Conservation (phyloP, 2,888 invertebrate species). For the Metallyticus violacea region DNA sequence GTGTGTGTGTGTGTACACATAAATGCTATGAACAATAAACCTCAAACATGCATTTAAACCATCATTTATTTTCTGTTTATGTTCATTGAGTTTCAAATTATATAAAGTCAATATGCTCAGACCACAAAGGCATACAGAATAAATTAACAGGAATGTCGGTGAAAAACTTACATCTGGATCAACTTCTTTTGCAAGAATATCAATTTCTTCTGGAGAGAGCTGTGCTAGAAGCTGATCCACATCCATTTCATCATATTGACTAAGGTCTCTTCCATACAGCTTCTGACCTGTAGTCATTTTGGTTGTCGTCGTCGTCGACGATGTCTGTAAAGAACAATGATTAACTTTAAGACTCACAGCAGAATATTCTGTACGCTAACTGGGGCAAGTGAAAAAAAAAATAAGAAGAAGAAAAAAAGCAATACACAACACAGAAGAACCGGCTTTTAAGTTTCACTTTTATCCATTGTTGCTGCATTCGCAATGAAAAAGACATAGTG, state of each 20-base stretch:
- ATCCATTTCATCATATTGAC: constrained; percentile 91
- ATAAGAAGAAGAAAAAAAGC: neutral
- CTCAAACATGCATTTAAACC: no score
- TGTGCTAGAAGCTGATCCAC: constrained; percentile 93
- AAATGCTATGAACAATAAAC: no score
- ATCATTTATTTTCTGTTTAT: no score
- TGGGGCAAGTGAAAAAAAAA: neutral
- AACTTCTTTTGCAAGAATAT: constrained; percentile 96
- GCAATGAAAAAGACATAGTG: neutral
- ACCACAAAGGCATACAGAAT: no score
- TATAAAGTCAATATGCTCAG: no score
- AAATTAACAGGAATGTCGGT: no score
- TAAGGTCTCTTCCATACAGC: constrained; percentile 84
- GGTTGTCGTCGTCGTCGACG: constrained; percentile 78
- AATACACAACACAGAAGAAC: neutral
- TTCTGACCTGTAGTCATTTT: constrained; percentile 89
- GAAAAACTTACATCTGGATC: constrained; percentile 92
- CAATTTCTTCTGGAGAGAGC: constrained; percentile 92
- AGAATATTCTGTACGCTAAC: neutral
- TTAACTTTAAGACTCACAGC: neutral
- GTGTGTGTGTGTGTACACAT: no score
- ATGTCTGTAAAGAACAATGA: constrained; percentile 65
- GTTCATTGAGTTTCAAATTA: no score
- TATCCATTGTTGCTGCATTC: neutral
- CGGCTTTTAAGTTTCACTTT: neutral